A percentile compares a stretch with the other conserved stretches of the same genome.
Conservation (phyloP, 2,888 invertebrate species). For the Cetonia aurata region DNA sequence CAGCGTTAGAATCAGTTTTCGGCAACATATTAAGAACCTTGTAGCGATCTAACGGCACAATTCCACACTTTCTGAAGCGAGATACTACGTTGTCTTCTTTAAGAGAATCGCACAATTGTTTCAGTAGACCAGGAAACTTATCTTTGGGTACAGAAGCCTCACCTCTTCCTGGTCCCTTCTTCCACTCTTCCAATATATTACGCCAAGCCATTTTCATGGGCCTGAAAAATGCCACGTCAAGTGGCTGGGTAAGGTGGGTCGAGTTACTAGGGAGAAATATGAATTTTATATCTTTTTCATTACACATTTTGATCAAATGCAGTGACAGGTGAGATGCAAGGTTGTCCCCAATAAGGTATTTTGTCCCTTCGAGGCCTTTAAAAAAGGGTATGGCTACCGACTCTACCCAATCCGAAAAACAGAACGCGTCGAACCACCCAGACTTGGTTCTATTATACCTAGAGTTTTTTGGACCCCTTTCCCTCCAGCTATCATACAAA, state of each 20-base stretch:
- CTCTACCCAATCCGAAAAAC: too few relatives aligned
- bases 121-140: background rate
- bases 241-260: background rate
- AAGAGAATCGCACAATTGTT: background rate
- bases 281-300: background rate
- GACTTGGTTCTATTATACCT: conserved; percentile 1
- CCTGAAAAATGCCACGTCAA: background rate
- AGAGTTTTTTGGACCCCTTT: conserved; percentile 2
- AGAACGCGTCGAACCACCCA: too few relatives aligned
- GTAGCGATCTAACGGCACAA: conserved; percentile 3
- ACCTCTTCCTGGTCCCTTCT: conserved; percentile 3
- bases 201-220: conserved; percentile 4
- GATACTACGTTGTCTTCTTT: background rate
- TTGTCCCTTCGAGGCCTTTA: background rate
- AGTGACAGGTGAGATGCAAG: background rate
- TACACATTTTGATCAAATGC: background rate
- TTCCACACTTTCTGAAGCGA: background rate
- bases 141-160: conserved; percentile 3
- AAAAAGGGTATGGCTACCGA: conserved; percentile 1
- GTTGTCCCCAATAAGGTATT: conserved; percentile 3
- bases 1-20: conserved; percentile 5
- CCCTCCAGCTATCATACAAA: conserved; percentile 15
- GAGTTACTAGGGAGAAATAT: conserved; percentile 9
- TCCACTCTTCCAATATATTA: conserved; percentile 1
- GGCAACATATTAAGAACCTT: conserved; percentile 1